Conservation (phyloP, 92 coral and sea anemone genomes). For the Hydrozoanthus gracilis region DNA sequence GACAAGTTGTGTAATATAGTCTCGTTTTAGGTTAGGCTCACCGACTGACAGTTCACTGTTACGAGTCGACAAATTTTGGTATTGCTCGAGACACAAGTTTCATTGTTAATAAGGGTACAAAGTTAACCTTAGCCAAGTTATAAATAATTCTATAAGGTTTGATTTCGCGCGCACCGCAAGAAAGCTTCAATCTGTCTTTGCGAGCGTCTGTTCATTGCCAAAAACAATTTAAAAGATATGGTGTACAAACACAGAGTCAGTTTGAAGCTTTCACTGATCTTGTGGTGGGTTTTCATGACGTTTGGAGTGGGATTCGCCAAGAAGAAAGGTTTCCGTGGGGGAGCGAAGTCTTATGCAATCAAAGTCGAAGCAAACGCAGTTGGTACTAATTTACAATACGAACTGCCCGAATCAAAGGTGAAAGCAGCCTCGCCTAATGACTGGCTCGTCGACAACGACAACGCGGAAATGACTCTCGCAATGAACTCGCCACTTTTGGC, state of each 20-base stretch:
- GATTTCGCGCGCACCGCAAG: too few relatives aligned
- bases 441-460: constrained; percentile 90
- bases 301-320: constrained; percentile 26
- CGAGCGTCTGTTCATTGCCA: too few relatives aligned
- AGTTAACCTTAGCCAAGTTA: too few relatives aligned
- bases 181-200: too few relatives aligned
- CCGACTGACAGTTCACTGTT: too few relatives aligned
- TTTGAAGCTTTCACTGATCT: background rate
- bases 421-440: constrained; percentile 72
- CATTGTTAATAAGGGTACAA: too few relatives aligned
- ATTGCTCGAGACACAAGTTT: too few relatives aligned
- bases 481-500: constrained; percentile 78
- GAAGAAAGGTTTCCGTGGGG: constrained; percentile 83
- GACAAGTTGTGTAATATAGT: too few relatives aligned
- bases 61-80: too few relatives aligned
- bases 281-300: constrained; percentile 27
- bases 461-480: constrained; percentile 77
- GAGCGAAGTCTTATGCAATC: constrained; percentile 78
- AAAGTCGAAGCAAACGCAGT: constrained; percentile 80
- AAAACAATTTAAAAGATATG: background rate
- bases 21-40: too few relatives aligned
- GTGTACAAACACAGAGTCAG: constrained; percentile 1
- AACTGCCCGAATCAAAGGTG: constrained; percentile 84
- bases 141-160: too few relatives aligned
- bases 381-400: constrained; percentile 82